These are phyloP conservation scores for Formica aserva DNA, from an alignment of 2,888 invertebrate species.

Conservation along the genomic window DNA sequence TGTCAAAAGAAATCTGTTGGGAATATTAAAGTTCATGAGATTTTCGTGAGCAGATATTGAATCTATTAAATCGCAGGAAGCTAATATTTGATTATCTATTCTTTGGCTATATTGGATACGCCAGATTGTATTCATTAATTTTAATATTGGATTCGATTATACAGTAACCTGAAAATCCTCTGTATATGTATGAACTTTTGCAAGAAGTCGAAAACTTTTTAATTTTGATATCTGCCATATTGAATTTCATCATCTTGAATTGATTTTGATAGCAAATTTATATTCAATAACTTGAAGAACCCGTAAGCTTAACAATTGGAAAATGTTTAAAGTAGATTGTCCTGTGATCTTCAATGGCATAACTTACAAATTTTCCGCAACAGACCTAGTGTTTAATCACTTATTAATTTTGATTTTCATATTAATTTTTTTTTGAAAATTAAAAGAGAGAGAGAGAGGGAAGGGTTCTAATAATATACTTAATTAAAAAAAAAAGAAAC, in stretches of 20 bases:
- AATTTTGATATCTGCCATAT: background rate
- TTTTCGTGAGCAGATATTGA: background rate
- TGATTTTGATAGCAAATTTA: background rate
- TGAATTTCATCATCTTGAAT: background rate
- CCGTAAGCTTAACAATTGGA: background rate
- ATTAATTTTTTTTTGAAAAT: background rate
- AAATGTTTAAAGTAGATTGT: background rate
- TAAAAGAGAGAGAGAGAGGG: background rate
- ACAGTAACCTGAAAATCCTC: background rate
- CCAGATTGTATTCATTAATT: background rate
- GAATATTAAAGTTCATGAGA: background rate
- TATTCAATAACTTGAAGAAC: background rate
- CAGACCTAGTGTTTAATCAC: background rate
- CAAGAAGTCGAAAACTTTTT: background rate
- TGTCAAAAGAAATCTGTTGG: background rate
- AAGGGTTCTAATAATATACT: background rate
- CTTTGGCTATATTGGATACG: background rate
- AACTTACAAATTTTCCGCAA: background rate
- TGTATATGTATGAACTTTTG: background rate
- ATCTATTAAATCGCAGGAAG: conserved; percentile 3
- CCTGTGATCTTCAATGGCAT: background rate
- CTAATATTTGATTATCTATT: background rate
- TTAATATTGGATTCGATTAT: background rate
- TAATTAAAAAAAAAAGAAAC: background rate
- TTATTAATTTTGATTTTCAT: background rate